Evolutionary conservation across 1,140 invertebrate genomes (phyloP).

Genomic region (Euwallacea fornicatus): DNA sequence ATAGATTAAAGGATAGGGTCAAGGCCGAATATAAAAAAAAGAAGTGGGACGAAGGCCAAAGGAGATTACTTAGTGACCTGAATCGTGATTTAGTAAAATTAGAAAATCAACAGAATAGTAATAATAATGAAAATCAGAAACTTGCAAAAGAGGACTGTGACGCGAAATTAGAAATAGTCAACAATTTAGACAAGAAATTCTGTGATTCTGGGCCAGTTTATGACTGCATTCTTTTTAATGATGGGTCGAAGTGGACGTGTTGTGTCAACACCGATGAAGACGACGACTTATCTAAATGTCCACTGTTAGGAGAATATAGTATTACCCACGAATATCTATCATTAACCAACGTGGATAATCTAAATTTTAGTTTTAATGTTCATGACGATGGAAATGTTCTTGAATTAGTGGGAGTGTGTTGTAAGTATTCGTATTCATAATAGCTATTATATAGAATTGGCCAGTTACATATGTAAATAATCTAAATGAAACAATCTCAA

Average conservation of each 20-base stretch:
- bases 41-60: conserved; percentile 82
- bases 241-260: conserved; percentile 80
- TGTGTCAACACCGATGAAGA: conserved; percentile 85
- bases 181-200: conserved; percentile 82
- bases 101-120: conserved; percentile 62
- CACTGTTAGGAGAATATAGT: conserved; percentile 83
- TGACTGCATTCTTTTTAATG: conserved; percentile 92
- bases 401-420: conserved; percentile 91
- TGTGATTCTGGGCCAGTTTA: conserved; percentile 83
- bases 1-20: conserved; percentile 80
- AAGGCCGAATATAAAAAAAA: conserved; percentile 80
- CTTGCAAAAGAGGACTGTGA: conserved; percentile 88
- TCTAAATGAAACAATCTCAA: neutral
- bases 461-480: no score
- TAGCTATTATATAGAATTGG: conserved; percentile 5
- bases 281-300: conserved; percentile 76
- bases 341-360: conserved; percentile 74
- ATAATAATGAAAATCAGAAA: conserved; percentile 68
- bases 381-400: conserved; percentile 89
- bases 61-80: conserved; percentile 75
- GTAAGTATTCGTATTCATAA: conserved; percentile 63
- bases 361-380: conserved; percentile 92
- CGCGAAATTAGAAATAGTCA: conserved; percentile 80
- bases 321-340: conserved; percentile 78
- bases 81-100: conserved; percentile 72